These are phyloP conservation scores for Penaeus japonicus DNA, from an alignment of 1,140 invertebrate genomes.

Conservation along the genomic window DNA sequence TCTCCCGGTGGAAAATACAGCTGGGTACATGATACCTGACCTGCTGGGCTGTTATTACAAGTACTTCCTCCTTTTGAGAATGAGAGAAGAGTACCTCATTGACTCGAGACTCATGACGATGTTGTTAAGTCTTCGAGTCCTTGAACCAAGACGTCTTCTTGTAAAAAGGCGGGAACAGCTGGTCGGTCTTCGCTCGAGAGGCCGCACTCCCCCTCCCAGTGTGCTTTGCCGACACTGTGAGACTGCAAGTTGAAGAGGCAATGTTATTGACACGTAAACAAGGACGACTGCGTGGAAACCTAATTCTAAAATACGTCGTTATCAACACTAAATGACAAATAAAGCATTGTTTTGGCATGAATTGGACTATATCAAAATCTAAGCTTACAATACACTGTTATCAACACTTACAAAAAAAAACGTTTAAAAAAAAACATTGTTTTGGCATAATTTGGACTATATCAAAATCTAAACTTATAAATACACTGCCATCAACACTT, in stretches of 20 bases:
- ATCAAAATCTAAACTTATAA: too few relatives aligned
- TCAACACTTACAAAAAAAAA: too few relatives aligned
- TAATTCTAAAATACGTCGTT: too few relatives aligned
- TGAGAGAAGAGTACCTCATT: background rate
- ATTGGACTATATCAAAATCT: too few relatives aligned
- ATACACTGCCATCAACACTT: too few relatives aligned
- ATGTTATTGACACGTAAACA: too few relatives aligned
- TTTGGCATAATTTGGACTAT: too few relatives aligned
- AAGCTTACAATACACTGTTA: too few relatives aligned
- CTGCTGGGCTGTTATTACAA: conserved; percentile 26
- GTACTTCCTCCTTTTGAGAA: conserved; percentile 8
- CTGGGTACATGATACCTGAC: conserved; percentile 29
- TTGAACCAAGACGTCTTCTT: conserved; percentile 50
- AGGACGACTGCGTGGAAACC: too few relatives aligned
- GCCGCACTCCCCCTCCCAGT: conserved; percentile 76
- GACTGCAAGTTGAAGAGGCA: conserved; percentile 69
- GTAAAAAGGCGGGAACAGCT: conserved; percentile 38
- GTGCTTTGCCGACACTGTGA: conserved; percentile 77
- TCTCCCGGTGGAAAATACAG: background rate
- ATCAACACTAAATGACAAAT: too few relatives aligned
- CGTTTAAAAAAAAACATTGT: too few relatives aligned
- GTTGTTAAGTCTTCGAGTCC: conserved; percentile 45
- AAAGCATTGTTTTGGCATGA: too few relatives aligned
- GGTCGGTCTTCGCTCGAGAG: conserved; percentile 56
- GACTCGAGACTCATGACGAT: conserved; percentile 41